These are phyloP conservation scores for Pseudochirops cupreus DNA, from an alignment of 2,797 vertebrate species.

Conservation along the genomic window DNA sequence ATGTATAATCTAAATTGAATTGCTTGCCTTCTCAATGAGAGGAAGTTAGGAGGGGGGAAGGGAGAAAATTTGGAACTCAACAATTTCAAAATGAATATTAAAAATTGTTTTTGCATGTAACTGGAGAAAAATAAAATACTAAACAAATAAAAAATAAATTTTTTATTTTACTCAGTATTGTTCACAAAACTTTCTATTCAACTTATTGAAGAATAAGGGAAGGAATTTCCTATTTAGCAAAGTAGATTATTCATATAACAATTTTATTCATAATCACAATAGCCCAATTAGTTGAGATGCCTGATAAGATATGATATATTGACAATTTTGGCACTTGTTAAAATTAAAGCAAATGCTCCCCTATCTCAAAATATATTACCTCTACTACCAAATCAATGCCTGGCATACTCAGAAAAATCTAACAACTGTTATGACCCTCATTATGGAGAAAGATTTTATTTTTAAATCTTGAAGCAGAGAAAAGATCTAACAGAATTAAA, in stretches of 20 bases:
- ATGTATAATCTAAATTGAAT: too few relatives aligned
- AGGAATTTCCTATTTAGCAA: not conserved
- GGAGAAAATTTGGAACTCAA: too few relatives aligned
- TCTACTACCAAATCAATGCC: not conserved
- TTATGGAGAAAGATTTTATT: constrained; percentile 13
- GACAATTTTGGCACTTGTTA: not conserved
- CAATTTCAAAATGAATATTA: too few relatives aligned
- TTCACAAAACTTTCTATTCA: not conserved
- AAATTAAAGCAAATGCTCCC: not conserved
- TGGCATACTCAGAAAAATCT: constrained; percentile 3
- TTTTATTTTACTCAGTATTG: not conserved
- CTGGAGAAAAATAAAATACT: too few relatives aligned
- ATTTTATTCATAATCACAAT: not conserved
- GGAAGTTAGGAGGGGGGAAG: too few relatives aligned
- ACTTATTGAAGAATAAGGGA: not conserved
- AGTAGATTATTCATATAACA: not conserved
- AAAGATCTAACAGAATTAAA: not conserved
- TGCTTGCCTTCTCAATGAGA: too few relatives aligned
- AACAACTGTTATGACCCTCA: not conserved
- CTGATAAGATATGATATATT: not conserved
- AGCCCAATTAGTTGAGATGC: not conserved
- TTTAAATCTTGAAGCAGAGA: constrained; percentile 16
- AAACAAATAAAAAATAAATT: too few relatives aligned
- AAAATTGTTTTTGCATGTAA: too few relatives aligned
- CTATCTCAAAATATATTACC: not conserved